Base-by-base conservation (phyloP, 2,797 vertebrate genomes). In the Pyrocephalus nanus region DNA sequence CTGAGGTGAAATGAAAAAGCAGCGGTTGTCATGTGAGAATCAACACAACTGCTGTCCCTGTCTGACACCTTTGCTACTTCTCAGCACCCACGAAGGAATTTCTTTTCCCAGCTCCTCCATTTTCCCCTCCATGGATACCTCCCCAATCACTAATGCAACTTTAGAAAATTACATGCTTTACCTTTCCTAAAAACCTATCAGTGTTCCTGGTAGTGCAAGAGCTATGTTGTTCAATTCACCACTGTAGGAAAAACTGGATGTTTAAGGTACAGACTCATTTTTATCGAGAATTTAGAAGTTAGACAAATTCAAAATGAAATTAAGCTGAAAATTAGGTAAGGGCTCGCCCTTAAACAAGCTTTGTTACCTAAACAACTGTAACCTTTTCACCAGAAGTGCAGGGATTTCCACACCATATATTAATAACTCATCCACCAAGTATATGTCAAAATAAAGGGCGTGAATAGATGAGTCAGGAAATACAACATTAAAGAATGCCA, bases 1-100 rank as follows among this genome's bases (percentile, higher is more conserved):
- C 76, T 74, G 93, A 95, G 84, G 65, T 34, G 66, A 96, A 92
- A 95, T 86, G 51, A 74, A 95, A 94, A 80, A 38, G 76, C 61
- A 72, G 65, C 2, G 6, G 30, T 82, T 89, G 57, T 50, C 4
- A 0, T 11, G 74, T 5, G 22, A 86, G 76, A 88, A 95, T 75
- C 53, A 91, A 60, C 43, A 34, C 58, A 93, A 69, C 83, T 77
- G 73, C 47, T 34, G 9, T 27, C 57, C 90, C 65, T 58, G 23
- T 83, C 71, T 69, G 53, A 43, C 43, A 60, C 15, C 15, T 53
- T 77, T 50, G 77, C 42, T 92, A 94, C 53, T 92, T 83, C 81
- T 90, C 88, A 83, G 53, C 2, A 3, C 19, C 26, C 36, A 34
- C 3, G 32, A 70, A 92, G 40, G 25, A 36, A 16, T 47, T 92